Conservation (phyloP, 1,140 invertebrate species). For the Aphelenchoides avenae region DNA sequence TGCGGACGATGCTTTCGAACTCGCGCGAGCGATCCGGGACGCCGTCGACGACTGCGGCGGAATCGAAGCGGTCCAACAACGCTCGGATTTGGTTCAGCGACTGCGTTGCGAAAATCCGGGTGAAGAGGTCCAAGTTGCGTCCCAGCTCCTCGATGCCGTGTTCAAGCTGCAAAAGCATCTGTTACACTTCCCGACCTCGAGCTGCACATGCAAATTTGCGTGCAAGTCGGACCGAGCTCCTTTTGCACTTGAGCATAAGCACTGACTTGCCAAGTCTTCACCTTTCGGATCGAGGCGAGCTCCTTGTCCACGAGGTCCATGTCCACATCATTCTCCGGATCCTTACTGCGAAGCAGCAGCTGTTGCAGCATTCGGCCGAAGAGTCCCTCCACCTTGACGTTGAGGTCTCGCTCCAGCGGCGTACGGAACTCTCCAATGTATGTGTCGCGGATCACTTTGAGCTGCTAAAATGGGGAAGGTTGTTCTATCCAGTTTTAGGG, state of each 20-base stretch:
- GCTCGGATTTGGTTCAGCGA: constrained; percentile 36
- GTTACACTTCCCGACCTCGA: neutral
- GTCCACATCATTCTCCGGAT: constrained; percentile 32
- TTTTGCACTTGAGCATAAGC: too few species aligned
- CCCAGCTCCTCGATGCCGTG: constrained; percentile 41
- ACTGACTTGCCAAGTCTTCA: too few species aligned
- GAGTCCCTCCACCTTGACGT: constrained; percentile 43
- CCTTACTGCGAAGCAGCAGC: constrained; percentile 29
- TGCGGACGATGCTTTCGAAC: constrained; percentile 37
- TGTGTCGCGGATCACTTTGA: constrained; percentile 47
- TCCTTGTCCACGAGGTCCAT: constrained; percentile 32
- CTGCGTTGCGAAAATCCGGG: constrained; percentile 31
- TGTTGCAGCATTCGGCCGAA: constrained; percentile 46
- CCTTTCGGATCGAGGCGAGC: too few species aligned
- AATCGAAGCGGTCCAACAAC: constrained; percentile 41
- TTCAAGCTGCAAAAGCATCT: constrained; percentile 11
- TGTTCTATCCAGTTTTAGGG: too few species aligned
- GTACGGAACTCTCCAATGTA: constrained; percentile 41
- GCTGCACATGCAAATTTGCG: neutral
- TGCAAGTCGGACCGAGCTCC: too few species aligned
- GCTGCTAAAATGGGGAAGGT: constrained; percentile 33
- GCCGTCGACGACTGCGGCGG: constrained; percentile 15
- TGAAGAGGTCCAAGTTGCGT: constrained; percentile 42
- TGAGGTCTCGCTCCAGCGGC: constrained; percentile 35
- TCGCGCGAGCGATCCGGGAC: constrained; percentile 21